Evolutionary conservation across 2,888 invertebrate genomes (phyloP).

Genomic region (Gnatocerus cornutus): DNA sequence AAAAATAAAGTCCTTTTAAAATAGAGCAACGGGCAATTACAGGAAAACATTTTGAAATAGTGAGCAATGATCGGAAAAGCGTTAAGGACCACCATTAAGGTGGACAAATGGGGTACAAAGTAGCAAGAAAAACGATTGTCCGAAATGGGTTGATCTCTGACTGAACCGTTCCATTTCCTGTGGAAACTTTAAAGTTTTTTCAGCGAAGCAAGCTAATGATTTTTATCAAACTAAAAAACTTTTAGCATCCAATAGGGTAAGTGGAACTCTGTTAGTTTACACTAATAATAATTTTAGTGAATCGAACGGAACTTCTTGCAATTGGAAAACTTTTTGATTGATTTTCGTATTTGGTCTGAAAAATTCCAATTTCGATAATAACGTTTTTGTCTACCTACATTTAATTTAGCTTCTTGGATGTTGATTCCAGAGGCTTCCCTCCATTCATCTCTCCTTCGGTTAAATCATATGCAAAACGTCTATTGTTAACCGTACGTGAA

Average conservation of each 20-base stretch:
- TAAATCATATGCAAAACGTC: conserved; percentile 44
- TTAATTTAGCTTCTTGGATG: conserved; percentile 10
- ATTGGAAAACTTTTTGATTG: conserved; percentile 29
- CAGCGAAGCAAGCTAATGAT: no score
- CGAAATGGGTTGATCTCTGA: conserved; percentile 14
- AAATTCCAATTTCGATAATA: conserved; percentile 24
- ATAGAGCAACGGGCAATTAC: no score
- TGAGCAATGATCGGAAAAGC: conserved; percentile 16
- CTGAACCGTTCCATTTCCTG: neutral
- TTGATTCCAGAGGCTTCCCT: conserved; percentile 10
- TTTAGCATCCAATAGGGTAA: no score
- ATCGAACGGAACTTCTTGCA: conserved; percentile 13
- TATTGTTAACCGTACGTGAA: conserved; percentile 39
- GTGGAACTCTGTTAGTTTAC: no score
- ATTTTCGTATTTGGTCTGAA: conserved; percentile 8
- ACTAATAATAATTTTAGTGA: conserved; percentile 2
- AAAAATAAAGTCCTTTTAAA: no score
- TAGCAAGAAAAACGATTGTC: conserved; percentile 7
- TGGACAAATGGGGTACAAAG: conserved; percentile 27
- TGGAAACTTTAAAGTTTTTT: neutral
- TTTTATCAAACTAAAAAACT: no score
- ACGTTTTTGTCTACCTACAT: neutral
- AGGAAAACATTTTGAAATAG: conserved; percentile 27
- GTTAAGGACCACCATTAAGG: conserved; percentile 26
- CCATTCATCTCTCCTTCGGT: conserved; percentile 28